phyloP scores from a whole-genome alignment of 2,888 invertebrate species.

The Drosophila paracracens region DNA sequence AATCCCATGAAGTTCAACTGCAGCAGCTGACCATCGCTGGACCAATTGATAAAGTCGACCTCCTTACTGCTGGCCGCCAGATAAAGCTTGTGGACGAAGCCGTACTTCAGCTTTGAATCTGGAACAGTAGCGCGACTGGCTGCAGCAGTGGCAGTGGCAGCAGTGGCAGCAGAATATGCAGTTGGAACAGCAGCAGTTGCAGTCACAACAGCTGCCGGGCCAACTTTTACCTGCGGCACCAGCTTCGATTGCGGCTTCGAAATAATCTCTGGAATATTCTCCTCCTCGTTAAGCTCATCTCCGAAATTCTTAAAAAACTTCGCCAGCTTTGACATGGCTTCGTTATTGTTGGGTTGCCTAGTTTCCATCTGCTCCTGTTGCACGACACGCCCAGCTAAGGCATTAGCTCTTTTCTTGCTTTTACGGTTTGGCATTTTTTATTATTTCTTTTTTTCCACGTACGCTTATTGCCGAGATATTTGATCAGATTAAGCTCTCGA shows the following conservation, averaged over 20 bases:
- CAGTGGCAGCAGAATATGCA: background rate
- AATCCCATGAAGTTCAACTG: slow-evolving; percentile 47
- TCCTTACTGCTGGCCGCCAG: slow-evolving; percentile 32
- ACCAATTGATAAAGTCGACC: slow-evolving; percentile 45
- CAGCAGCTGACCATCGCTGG: slow-evolving; percentile 31
- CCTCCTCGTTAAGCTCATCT: background rate
- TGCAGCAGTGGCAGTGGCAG: background rate
- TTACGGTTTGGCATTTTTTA: background rate
- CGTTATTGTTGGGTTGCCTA: background rate
- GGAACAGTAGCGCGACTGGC: background rate
- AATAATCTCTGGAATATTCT: background rate
- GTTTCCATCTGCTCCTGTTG: background rate
- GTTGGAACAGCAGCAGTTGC: background rate
- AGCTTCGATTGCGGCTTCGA: background rate
- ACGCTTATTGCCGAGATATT: background rate
- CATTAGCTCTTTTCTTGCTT: background rate
- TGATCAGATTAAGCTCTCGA: background rate
- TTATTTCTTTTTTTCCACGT: background rate
- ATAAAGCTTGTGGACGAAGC: slow-evolving; percentile 50
- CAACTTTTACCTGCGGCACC: rapidly evolving
- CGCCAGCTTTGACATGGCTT: background rate
- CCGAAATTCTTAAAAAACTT: background rate
- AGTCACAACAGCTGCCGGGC: background rate
- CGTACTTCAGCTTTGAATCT: background rate
- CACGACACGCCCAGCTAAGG: background rate